phyloP scores from a whole-genome alignment of 1,140 invertebrate species.

The Drosophila chauvacae region DNA sequence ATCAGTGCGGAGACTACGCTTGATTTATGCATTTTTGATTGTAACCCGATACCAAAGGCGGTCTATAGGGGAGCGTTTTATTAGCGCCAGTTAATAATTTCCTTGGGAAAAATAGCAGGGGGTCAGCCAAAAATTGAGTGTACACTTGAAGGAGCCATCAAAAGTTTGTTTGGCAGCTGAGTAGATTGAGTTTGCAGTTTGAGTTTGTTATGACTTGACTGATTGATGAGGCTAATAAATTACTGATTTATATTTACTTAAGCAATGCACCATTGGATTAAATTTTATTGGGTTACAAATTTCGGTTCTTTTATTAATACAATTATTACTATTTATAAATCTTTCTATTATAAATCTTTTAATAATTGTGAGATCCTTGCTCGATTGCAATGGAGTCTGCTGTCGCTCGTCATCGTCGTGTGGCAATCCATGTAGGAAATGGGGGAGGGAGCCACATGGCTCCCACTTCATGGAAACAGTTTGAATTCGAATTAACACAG shows the following conservation, averaged over 20 bases:
- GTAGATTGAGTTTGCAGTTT: background rate
- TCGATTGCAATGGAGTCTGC: background rate
- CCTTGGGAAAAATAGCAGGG: conserved; percentile 10
- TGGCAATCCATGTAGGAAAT: conserved; percentile 22
- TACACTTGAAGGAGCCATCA: background rate
- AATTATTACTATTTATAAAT: no score
- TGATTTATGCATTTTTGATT: conserved; percentile 68
- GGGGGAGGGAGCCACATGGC: conserved; percentile 50
- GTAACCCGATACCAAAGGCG: conserved; percentile 47
- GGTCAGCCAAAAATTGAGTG: conserved; percentile 1
- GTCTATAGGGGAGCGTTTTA: conserved; percentile 27
- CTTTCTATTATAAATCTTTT: no score
- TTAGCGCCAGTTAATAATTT: conserved; percentile 58
- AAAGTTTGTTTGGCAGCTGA: background rate
- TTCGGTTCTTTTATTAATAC: no score
- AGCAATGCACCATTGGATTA: background rate
- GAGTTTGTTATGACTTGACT: conserved; percentile 10
- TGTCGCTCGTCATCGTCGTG: conserved; percentile 43
- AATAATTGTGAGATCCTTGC: background rate
- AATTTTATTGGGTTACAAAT: no score
- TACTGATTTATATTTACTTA: background rate
- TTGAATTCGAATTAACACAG: conserved; percentile 81
- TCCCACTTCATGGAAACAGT: conserved; percentile 69
- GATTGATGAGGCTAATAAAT: background rate
- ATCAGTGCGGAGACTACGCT: conserved; percentile 46